phyloP scores from a whole-genome alignment of 2,797 vertebrate genomes.

The Apogon hyalosoma region DNA sequence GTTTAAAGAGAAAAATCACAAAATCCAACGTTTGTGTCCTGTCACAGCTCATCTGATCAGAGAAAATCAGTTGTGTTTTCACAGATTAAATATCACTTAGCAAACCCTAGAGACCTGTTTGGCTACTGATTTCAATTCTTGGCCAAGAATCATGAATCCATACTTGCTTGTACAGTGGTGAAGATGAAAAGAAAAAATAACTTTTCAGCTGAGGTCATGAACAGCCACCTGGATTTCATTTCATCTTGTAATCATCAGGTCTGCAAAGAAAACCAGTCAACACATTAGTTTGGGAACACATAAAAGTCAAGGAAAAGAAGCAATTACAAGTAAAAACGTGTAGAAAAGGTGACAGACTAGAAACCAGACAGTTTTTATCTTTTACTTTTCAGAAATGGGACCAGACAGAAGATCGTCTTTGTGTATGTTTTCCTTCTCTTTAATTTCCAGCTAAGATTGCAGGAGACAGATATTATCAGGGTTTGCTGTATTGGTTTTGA shows the following conservation, averaged over 20 bases:
- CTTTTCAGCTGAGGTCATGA: conserved; percentile 14
- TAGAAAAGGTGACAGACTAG: conserved; percentile 47
- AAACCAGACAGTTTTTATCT: conserved; percentile 56
- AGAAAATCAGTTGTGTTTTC: conserved; percentile 12
- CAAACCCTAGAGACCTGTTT: conserved; percentile 10
- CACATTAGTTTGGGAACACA: conserved; percentile 43
- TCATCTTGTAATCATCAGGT: conserved; percentile 84
- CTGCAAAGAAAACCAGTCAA: conserved; percentile 71
- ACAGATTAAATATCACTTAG: neutral
- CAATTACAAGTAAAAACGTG: conserved; percentile 41
- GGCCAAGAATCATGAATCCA: neutral
- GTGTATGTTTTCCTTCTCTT: conserved; percentile 33
- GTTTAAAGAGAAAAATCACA: conserved; percentile 11
- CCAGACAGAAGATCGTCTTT: conserved; percentile 29
- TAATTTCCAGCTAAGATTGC: conserved; percentile 59
- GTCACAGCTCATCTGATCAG: conserved; percentile 1
- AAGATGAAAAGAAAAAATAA: conserved; percentile 1
- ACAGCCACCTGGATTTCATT: conserved; percentile 67
- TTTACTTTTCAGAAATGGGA: conserved; percentile 52
- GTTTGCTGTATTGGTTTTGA: conserved; percentile 54
- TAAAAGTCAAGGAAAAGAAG: conserved; percentile 30
- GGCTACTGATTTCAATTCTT: neutral
- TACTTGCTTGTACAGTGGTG: conserved; percentile 1
- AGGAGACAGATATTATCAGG: conserved; percentile 66
- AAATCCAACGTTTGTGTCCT: neutral